These are phyloP conservation scores for Suricata suricatta DNA, from an alignment of 2,113 vertebrate species.

Conservation along the genomic window DNA sequence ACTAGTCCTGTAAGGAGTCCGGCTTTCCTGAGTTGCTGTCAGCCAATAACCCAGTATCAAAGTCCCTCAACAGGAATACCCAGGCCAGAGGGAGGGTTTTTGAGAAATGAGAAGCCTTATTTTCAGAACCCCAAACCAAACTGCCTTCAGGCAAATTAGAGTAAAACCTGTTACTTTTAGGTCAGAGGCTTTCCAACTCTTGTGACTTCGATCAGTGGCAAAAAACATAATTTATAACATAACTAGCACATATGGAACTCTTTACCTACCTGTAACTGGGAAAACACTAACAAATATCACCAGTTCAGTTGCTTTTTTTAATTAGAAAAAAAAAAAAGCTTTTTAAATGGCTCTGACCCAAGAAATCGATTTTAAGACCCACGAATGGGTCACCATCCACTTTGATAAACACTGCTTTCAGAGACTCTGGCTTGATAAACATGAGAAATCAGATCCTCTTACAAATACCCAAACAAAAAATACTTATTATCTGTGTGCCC, in stretches of 20 bases:
- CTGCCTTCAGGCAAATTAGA: neutral
- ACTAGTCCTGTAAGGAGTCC: neutral
- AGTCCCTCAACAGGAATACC: neutral
- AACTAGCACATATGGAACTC: neutral
- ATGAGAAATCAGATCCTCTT: neutral
- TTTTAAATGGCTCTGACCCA: neutral
- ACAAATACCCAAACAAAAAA: neutral
- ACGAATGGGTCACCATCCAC: neutral
- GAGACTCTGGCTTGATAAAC: constrained; percentile 14
- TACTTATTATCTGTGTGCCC: neutral
- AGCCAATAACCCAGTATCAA: neutral
- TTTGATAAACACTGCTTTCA: constrained; percentile 16
- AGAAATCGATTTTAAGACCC: neutral
- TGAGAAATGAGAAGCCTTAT: neutral
- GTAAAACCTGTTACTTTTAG: neutral
- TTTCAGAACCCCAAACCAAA: constrained; percentile 19
- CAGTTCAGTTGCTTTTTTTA: neutral
- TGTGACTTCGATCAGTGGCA: neutral
- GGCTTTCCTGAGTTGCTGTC: neutral
- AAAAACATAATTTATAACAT: neutral
- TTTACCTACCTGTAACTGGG: neutral
- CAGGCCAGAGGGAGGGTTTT: neutral
- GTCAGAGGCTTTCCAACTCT: neutral
- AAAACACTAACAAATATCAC: neutral
- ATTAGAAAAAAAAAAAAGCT: neutral